Percentiles rank a stretch among this genome's conserved stretches.
Conservation (phyloP, 2,113 vertebrate genomes). For the Ranitomeya variabilis region DNA sequence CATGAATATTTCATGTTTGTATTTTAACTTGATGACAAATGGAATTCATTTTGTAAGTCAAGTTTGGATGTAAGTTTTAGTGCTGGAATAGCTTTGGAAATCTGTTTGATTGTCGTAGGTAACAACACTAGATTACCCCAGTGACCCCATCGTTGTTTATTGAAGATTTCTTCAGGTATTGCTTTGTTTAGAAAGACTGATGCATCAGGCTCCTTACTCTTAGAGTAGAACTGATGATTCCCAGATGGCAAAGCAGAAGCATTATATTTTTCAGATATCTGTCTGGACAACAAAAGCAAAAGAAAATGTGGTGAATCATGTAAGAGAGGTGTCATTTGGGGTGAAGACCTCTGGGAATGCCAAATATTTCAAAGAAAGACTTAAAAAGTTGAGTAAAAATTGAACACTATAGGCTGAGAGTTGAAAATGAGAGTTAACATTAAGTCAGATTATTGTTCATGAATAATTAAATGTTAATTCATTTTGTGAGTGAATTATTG, state of each 20-base stretch:
- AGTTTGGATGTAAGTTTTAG: not conserved
- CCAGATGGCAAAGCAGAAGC: conserved; percentile 76
- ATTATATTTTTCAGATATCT: conserved; percentile 65
- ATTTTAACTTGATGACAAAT: not conserved
- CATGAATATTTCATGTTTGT: not conserved
- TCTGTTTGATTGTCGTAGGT: not conserved
- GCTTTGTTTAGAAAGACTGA: conserved; percentile 64
- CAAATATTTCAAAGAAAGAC: conserved; percentile 62
- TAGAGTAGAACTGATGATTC: conserved; percentile 75
- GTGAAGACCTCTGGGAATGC: conserved; percentile 70
- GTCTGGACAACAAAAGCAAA: conserved; percentile 60
- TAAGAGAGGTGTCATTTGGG: conserved; percentile 61
- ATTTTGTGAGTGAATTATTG: no score
- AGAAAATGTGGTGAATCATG: conserved; percentile 65
- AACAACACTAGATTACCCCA: conserved; percentile 19
- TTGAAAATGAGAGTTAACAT: not conserved
- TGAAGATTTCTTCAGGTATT: conserved; percentile 65
- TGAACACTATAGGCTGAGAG: not conserved
- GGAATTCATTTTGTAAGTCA: not conserved
- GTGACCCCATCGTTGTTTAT: conserved; percentile 69
- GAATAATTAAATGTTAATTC: no score
- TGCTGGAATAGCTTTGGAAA: not conserved
- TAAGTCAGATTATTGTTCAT: not conserved
- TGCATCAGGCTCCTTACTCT: conserved; percentile 67
- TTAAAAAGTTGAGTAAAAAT: conserved; percentile 20